Conservation (phyloP, 2,797 vertebrate genomes). For the Chanos chanos region DNA sequence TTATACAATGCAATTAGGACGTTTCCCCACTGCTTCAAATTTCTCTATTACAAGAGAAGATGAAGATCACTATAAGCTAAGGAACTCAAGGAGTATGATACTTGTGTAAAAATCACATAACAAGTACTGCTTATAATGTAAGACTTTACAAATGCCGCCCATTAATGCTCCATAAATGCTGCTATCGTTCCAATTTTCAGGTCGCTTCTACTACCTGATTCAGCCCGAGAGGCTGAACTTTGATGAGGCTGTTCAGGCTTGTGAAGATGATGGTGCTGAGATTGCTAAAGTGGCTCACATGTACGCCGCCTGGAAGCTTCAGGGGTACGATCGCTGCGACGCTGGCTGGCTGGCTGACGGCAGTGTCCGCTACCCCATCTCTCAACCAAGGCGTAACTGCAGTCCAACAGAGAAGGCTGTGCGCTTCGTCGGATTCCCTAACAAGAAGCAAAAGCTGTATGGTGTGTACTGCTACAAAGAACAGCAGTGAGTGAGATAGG, state of each 20-base stretch:
- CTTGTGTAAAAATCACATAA: too few relatives aligned
- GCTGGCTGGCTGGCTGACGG: conserved; percentile 93
- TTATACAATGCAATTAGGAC: background rate
- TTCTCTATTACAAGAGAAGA: background rate
- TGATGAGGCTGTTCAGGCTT: conserved; percentile 84
- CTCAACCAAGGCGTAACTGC: conserved; percentile 88
- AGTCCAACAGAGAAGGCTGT: conserved; percentile 89
- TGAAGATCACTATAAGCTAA: too few relatives aligned
- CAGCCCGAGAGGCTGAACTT: conserved; percentile 84
- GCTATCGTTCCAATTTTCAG: conserved; percentile 59
- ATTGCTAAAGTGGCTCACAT: conserved; percentile 94
- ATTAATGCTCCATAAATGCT: background rate
- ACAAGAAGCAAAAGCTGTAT: conserved; percentile 86
- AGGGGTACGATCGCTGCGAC: conserved; percentile 89
- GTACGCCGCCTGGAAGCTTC: conserved; percentile 89
- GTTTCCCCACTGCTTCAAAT: background rate
- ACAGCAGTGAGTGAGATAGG: conserved; percentile 75
- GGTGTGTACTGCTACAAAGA: conserved; percentile 91
- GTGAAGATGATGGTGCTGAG: conserved; percentile 78
- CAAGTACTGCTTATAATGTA: too few relatives aligned
- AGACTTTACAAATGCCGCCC: background rate
- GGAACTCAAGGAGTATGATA: too few relatives aligned
- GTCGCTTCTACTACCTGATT: conserved; percentile 86
- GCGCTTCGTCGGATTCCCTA: conserved; percentile 86
- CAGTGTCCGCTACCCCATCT: conserved; percentile 94